These are phyloP conservation scores for Bothrops jararaca DNA, from an alignment of 2,113 vertebrate genomes.

Conservation along the genomic window DNA sequence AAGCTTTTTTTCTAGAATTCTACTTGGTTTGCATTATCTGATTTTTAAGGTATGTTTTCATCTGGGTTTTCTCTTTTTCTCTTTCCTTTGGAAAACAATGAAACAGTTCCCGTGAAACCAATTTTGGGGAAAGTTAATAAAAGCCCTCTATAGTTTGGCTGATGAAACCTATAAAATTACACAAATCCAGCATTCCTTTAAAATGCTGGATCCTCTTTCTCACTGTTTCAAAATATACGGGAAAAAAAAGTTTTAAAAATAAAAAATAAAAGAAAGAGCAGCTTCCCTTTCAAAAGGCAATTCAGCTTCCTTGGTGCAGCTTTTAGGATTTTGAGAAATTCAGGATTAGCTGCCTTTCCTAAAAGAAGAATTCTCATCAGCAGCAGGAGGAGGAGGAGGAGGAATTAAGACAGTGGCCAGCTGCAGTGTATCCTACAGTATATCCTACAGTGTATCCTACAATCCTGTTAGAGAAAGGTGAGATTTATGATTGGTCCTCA, in stretches of 20 bases:
- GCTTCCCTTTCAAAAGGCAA: background rate
- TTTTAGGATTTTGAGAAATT: background rate
- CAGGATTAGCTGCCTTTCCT: background rate
- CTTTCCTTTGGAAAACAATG: slow-evolving; percentile 5
- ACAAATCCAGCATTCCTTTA: background rate
- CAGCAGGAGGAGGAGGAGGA: background rate
- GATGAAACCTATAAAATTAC: slow-evolving; percentile 38
- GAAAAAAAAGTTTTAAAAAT: background rate
- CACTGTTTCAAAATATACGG: background rate
- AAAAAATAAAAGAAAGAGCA: background rate
- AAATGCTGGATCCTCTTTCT: background rate
- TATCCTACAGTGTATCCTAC: too few species aligned
- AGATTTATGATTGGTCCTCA: background rate
- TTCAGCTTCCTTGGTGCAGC: background rate
- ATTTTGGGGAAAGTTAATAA: slow-evolving; percentile 44
- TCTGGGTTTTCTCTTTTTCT: slow-evolving; percentile 8
- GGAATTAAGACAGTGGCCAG: slow-evolving; percentile 16
- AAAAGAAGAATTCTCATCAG: background rate
- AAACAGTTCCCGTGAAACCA: slow-evolving; percentile 16
- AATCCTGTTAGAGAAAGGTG: background rate
- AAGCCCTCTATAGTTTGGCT: background rate
- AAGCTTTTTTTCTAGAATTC: slow-evolving; percentile 11
- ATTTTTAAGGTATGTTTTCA: slow-evolving; percentile 20
- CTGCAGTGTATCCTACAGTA: background rate
- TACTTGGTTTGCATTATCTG: background rate